Conservation (phyloP, 2,113 vertebrate species). For the Micronycteris hirsuta region DNA sequence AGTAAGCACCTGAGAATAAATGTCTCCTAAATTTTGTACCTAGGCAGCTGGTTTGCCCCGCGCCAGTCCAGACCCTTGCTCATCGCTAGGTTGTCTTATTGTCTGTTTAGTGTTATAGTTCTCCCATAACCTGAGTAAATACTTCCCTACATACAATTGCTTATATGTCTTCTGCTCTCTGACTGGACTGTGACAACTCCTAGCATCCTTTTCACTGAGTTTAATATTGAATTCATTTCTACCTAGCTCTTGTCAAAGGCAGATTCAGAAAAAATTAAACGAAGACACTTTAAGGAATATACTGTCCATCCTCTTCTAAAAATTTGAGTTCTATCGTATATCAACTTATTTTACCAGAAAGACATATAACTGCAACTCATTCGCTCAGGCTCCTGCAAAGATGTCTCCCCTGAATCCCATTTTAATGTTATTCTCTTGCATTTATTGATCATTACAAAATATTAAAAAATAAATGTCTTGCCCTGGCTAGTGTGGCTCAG, state of each 20-base stretch:
- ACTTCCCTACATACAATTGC: not conserved
- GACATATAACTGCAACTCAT: not conserved
- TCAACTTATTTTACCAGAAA: not conserved
- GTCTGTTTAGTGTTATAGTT: not conserved
- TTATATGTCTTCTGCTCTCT: not conserved
- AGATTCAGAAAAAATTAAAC: not conserved
- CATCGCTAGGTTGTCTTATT: too few relatives aligned
- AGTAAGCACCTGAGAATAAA: not conserved
- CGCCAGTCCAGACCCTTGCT: not conserved
- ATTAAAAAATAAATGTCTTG: not conserved
- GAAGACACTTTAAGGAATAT: not conserved
- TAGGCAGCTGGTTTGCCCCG: not conserved
- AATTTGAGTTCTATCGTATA: not conserved
- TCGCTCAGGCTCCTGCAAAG: not conserved
- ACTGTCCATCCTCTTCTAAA: not conserved
- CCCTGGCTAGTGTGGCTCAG: too few relatives aligned
- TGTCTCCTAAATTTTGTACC: not conserved
- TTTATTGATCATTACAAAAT: not conserved
- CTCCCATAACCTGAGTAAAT: not conserved
- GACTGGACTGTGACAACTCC: not conserved
- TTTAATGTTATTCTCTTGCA: not conserved
- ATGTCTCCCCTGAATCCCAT: not conserved
- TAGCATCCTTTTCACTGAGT: not conserved
- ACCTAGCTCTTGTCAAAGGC: not conserved
- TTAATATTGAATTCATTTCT: not conserved